Evolutionary conservation across 1,140 invertebrate species (phyloP).

Genomic region (Listronotus bonariensis): DNA sequence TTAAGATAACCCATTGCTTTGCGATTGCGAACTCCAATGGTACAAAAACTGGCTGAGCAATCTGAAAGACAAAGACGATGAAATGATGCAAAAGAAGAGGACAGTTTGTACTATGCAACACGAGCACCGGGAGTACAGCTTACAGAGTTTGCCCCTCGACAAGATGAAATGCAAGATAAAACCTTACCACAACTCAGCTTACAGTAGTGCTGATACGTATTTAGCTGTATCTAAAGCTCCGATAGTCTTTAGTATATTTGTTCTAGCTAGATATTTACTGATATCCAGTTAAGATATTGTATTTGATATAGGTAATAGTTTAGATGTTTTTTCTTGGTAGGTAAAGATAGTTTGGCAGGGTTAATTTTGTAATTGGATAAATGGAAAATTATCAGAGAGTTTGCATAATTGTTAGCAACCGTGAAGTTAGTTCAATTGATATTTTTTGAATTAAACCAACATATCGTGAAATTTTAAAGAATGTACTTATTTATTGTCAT

Average conservation of each 20-base stretch:
- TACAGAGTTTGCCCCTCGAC: slow-evolving; percentile 78
- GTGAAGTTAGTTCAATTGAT: too few species aligned
- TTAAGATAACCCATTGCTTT: slow-evolving; percentile 85
- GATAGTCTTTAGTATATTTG: slow-evolving; percentile 22
- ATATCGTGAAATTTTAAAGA: too few species aligned
- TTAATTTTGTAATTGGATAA: not conserved
- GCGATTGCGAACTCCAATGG: slow-evolving; percentile 87
- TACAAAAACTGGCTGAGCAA: slow-evolving; percentile 78
- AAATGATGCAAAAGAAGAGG: slow-evolving; percentile 83
- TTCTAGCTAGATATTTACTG: slow-evolving; percentile 33
- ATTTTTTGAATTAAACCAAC: too few species aligned
- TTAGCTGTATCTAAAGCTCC: not conserved
- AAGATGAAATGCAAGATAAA: slow-evolving; percentile 79
- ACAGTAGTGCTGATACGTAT: slow-evolving; percentile 22
- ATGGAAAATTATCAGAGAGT: not conserved
- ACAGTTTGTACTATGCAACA: slow-evolving; percentile 75
- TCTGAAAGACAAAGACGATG: slow-evolving; percentile 77
- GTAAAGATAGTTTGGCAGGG: slow-evolving; percentile 3
- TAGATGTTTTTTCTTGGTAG: slow-evolving; percentile 11
- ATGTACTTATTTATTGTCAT: too few species aligned
- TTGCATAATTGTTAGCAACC: too few species aligned
- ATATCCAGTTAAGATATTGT: slow-evolving; percentile 25
- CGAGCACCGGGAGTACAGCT: slow-evolving; percentile 78
- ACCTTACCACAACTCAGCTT: slow-evolving; percentile 54
- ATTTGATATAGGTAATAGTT: slow-evolving; percentile 10